phyloP scores from a whole-genome alignment of 2,113 vertebrate genomes.

The Cephalopterus ornatus region DNA sequence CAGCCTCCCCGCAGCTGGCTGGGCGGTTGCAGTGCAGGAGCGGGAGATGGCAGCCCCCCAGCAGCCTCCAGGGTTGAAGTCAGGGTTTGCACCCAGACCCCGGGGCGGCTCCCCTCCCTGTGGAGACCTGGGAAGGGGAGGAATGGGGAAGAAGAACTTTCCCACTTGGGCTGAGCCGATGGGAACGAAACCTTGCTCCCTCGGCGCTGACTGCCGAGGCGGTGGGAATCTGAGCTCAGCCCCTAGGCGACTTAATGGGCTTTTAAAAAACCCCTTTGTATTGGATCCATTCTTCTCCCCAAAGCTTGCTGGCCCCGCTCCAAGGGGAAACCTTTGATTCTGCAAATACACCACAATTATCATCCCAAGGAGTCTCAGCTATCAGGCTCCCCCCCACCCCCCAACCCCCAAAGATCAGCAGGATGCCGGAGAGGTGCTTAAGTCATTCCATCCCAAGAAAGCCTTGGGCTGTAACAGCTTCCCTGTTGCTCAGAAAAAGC shows the following conservation, averaged over 20 bases:
- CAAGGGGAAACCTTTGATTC: constrained; percentile 61
- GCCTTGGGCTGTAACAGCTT: constrained; percentile 6
- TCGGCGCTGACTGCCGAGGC: background rate
- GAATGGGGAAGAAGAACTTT: background rate
- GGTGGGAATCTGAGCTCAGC: constrained; percentile 43
- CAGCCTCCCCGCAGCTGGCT: fast-evolving
- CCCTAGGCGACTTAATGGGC: constrained; percentile 38
- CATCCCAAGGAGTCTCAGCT: constrained; percentile 22
- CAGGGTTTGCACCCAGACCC: background rate
- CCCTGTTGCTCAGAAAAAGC: background rate
- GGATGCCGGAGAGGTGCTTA: constrained; percentile 30
- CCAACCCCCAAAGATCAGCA: constrained; percentile 25
- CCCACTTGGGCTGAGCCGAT: background rate
- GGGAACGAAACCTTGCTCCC: background rate
- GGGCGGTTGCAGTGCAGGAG: background rate
- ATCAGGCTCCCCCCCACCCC: background rate
- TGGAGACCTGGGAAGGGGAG: background rate
- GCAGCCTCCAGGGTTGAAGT: background rate
- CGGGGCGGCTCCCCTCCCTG: background rate
- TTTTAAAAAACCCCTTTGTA: constrained; percentile 47
- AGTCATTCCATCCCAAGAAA: constrained; percentile 43
- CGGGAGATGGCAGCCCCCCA: background rate
- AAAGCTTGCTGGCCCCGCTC: constrained; percentile 17
- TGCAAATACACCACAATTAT: constrained; percentile 54
- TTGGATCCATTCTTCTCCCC: constrained; percentile 41